These are phyloP conservation scores for Julus scanicus DNA, from an alignment of 2,888 invertebrate species.

Conservation along the genomic window DNA sequence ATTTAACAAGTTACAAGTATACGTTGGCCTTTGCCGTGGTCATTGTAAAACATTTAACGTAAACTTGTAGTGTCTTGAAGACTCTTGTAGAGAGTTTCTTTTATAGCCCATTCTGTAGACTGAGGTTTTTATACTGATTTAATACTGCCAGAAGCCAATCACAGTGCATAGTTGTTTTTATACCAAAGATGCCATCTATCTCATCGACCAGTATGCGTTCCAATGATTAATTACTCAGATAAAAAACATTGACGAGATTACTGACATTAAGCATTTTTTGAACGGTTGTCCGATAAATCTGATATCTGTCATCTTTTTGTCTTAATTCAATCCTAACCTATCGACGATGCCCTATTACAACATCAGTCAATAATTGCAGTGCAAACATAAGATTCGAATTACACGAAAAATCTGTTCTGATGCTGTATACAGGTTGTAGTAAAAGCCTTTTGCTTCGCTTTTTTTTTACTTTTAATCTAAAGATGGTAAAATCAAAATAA, in stretches of 20 bases:
- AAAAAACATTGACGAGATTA: slow-evolving; percentile 45
- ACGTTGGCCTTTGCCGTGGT: too few relatives aligned
- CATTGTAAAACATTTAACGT: too few relatives aligned
- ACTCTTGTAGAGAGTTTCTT: not conserved
- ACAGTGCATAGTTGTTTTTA: not conserved
- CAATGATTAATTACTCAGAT: slow-evolving; percentile 44
- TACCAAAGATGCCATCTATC: not conserved
- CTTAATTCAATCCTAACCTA: not conserved
- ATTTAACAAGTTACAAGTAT: too few relatives aligned
- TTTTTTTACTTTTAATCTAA: too few relatives aligned
- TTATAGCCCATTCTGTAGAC: not conserved
- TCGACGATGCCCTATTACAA: slow-evolving; percentile 24
- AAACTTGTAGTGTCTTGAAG: not conserved
- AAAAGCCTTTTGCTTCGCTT: not conserved
- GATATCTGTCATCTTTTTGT: slow-evolving; percentile 24
- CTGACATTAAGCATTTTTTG: slow-evolving; percentile 46
- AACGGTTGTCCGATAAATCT: slow-evolving; percentile 9
- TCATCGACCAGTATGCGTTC: slow-evolving; percentile 9
- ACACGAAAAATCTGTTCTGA: not conserved
- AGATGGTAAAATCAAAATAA: too few relatives aligned
- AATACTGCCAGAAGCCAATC: not conserved
- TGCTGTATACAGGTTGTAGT: not conserved
- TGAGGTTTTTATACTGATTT: not conserved
- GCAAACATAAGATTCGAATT: slow-evolving; percentile 10
- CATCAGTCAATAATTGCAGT: slow-evolving; percentile 22